Evolutionary conservation across 1,140 invertebrate species (phyloP).

Genomic region (Euwallacea fornicatus): DNA sequence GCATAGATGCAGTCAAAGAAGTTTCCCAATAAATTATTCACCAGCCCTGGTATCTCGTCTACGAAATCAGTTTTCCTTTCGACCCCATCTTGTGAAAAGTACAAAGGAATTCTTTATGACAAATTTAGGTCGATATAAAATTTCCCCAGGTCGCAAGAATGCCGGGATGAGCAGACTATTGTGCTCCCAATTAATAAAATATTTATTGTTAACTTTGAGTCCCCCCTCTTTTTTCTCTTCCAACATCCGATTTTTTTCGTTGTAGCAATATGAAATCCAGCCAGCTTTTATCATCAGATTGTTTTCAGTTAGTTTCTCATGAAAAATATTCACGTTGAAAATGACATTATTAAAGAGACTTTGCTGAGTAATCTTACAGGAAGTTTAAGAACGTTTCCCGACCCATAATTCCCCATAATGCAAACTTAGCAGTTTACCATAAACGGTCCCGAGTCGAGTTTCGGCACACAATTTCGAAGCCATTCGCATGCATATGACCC

Average conservation of each 20-base stretch:
- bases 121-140: constrained; percentile 23
- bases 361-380: constrained; percentile 9
- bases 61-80: constrained; percentile 9
- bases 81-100: constrained; percentile 1
- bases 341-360: constrained; percentile 2
- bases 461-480: constrained; percentile 28
- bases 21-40: constrained; percentile 1
- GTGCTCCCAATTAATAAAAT: constrained; percentile 21
- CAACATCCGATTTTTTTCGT: not conserved
- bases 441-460: constrained; percentile 20
- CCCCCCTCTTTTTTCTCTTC: not conserved
- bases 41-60: not conserved
- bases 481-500: constrained; percentile 32
- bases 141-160: constrained; percentile 13
- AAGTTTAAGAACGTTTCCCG: constrained; percentile 1
- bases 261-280: not conserved
- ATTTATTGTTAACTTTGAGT: constrained; percentile 7
- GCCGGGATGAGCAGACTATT: constrained; percentile 10
- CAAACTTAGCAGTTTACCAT: constrained; percentile 31
- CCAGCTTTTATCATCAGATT: not conserved
- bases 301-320: not conserved
- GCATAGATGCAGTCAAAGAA: not conserved
- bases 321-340: not conserved
- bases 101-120: constrained; percentile 23
- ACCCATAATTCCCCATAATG: constrained; percentile 26